phyloP scores from a whole-genome alignment of 2,888 invertebrate genomes.

The Noctuana brunneofusca region DNA sequence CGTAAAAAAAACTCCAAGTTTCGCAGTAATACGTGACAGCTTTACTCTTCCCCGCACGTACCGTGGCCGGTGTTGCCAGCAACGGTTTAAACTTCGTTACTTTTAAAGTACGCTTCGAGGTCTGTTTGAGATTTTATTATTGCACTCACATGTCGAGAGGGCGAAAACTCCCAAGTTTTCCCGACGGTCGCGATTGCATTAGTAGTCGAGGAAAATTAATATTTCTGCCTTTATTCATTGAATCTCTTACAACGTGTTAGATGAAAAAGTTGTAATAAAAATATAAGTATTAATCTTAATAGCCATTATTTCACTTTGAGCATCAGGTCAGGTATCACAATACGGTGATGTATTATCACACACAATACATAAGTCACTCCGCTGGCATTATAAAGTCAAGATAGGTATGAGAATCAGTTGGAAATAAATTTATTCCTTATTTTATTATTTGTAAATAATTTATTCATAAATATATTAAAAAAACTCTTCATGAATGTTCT shows the following conservation, averaged over 20 bases:
- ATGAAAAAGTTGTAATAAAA: too few species aligned
- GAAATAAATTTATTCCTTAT: too few species aligned
- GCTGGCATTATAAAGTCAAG: too few species aligned
- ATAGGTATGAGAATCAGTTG: too few species aligned
- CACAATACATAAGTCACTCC: too few species aligned
- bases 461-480: too few species aligned
- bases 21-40: slow-evolving; percentile 26
- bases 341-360: too few species aligned
- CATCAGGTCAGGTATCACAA: too few species aligned
- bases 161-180: not conserved
- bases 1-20: slow-evolving; percentile 22
- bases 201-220: not conserved
- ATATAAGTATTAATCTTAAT: too few species aligned
- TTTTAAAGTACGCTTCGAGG: slow-evolving; percentile 14
- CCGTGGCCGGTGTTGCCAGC: slow-evolving; percentile 14
- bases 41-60: slow-evolving; percentile 18
- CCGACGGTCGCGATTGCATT: slow-evolving; percentile 13
- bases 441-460: too few species aligned
- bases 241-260: not conserved
- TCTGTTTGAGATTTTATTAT: slow-evolving; percentile 21
- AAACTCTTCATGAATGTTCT: too few species aligned
- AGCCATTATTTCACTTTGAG: too few species aligned
- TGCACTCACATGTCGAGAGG: slow-evolving; percentile 13
- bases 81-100: slow-evolving; percentile 26
- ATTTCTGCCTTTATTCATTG: not conserved